These are phyloP conservation scores for Meteorus cinctellus DNA, from an alignment of 2,888 invertebrate genomes.

Conservation along the genomic window DNA sequence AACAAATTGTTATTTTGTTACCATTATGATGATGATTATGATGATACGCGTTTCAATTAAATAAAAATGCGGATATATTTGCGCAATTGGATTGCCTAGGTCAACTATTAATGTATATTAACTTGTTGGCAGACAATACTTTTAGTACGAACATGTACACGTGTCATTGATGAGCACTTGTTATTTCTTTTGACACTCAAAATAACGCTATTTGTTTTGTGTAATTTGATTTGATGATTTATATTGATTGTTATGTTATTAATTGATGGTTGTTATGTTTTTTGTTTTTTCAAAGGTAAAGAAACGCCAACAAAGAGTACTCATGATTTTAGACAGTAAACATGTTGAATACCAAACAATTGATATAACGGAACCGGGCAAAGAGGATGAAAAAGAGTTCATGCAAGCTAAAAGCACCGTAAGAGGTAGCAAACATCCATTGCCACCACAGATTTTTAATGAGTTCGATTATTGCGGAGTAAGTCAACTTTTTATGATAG, in stretches of 20 bases:
- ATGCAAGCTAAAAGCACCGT: conserved; percentile 92
- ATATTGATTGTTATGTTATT: too few species aligned
- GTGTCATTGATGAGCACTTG: conserved; percentile 27
- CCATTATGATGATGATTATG: not conserved
- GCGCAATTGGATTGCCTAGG: conserved; percentile 33
- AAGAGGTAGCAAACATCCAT: conserved; percentile 84
- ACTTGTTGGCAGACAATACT: conserved; percentile 24
- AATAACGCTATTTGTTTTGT: not conserved
- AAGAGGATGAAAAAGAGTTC: conserved; percentile 89
- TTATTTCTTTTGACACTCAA: not conserved
- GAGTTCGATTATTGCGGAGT: conserved; percentile 95
- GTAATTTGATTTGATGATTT: too few species aligned
- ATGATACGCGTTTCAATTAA: conserved; percentile 8
- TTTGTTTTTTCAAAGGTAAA: conserved; percentile 83
- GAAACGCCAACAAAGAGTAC: conserved; percentile 94
- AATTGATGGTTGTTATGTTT: not conserved
- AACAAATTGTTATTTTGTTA: not conserved
- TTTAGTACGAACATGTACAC: not conserved
- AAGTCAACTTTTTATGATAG: conserved; percentile 67
- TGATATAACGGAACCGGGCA: conserved; percentile 96
- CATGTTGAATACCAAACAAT: conserved; percentile 90
- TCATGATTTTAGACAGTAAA: conserved; percentile 95
- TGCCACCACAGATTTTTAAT: conserved; percentile 96
- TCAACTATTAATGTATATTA: conserved; percentile 37
- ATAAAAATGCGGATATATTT: conserved; percentile 7